Percentiles rank a stretch among this genome's conserved stretches.
phyloP scores from a whole-genome alignment of 2,797 vertebrate species.

The Eulemur mongoz region DNA sequence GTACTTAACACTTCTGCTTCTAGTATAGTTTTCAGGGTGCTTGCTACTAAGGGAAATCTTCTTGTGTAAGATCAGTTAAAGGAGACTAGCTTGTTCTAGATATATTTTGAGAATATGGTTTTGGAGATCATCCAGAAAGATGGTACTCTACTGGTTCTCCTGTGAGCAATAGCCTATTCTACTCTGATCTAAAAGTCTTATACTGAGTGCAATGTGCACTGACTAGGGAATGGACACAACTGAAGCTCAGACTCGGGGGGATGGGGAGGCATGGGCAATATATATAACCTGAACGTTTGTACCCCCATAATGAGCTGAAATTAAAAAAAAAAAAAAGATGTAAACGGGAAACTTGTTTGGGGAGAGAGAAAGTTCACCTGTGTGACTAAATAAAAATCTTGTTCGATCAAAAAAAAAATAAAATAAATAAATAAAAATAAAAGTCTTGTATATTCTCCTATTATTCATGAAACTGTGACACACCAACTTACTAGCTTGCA shows the following conservation, averaged over 20 bases:
- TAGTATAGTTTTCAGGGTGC: not conserved
- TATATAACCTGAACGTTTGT: no score
- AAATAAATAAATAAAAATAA: no score
- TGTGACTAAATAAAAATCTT: conserved; percentile 16
- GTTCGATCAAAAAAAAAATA: no score
- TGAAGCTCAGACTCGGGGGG: no score
- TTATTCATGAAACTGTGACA: not conserved
- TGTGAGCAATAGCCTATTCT: not conserved
- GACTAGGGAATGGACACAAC: no score
- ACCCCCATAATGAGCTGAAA: no score
- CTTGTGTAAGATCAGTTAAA: not conserved
- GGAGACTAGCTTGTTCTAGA: not conserved
- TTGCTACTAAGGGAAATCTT: not conserved
- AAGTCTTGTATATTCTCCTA: not conserved
- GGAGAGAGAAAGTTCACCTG: not conserved
- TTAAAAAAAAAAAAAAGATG: not conserved
- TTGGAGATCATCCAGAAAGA: not conserved
- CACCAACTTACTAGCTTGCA: not conserved
- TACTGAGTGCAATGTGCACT: no score
- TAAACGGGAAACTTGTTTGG: not conserved
- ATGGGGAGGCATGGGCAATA: no score
- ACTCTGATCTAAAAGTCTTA: not conserved
- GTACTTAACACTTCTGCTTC: not conserved
- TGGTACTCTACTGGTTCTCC: not conserved
- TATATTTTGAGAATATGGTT: not conserved